A percentile compares a stretch with the other conserved stretches of the same genome.
Evolutionary conservation across 2,797 vertebrate species (phyloP).

Genomic region (Pipistrellus pygmaeus): DNA sequence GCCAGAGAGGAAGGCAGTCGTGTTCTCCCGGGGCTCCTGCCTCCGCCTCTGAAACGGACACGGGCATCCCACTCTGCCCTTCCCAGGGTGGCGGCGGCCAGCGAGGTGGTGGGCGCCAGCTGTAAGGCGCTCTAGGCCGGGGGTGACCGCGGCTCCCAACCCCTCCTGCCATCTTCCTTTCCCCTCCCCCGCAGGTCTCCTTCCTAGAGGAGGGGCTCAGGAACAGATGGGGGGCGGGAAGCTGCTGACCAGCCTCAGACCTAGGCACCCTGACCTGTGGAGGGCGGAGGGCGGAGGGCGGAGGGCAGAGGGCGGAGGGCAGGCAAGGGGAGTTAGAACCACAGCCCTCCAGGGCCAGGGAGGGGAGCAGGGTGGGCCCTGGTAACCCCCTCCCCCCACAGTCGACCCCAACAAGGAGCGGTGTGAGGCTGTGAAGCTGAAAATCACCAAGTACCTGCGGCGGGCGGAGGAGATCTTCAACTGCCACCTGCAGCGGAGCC

Average conservation of each 20-base stretch:
- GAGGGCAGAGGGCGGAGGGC: neutral
- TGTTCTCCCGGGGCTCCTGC: neutral
- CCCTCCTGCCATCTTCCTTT: neutral
- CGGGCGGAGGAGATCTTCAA: slow-evolving; percentile 98
- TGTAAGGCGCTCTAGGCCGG: neutral
- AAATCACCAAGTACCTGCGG: slow-evolving; percentile 97
- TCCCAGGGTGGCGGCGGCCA: neutral
- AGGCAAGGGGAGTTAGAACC: neutral
- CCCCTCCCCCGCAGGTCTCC: neutral
- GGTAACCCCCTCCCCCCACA: slow-evolving; percentile 74
- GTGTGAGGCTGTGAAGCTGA: slow-evolving; percentile 96
- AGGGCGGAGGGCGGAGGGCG: neutral
- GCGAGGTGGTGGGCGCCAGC: neutral
- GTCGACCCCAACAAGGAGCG: slow-evolving; percentile 98
- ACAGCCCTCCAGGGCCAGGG: neutral
- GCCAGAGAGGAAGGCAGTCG: neutral
- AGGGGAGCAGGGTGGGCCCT: neutral
- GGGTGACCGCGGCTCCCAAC: neutral
- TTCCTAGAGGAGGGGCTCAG: neutral
- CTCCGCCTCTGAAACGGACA: neutral
- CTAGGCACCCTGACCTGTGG: fast-evolving
- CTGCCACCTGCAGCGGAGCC: slow-evolving; percentile 95
- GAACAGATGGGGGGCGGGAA: neutral
- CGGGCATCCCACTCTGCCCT: neutral
- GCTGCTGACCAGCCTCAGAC: neutral